Conservation (phyloP, 2,888 invertebrate genomes). For the Malthinus flaveolus region DNA sequence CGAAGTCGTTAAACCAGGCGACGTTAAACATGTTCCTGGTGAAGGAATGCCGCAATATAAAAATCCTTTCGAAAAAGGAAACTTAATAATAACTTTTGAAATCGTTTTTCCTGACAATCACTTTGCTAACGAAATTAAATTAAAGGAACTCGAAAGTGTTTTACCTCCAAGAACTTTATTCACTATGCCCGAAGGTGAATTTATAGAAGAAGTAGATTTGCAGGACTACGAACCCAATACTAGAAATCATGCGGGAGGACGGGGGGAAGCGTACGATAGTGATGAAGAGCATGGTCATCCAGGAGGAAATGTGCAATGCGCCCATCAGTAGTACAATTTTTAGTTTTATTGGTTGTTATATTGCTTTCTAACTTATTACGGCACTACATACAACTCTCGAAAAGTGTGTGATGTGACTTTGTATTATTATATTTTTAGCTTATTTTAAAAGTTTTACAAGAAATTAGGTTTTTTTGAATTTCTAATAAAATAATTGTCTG, state of each 20-base stretch:
- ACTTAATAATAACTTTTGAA: conserved; percentile 84
- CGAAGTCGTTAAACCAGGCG: conserved; percentile 81
- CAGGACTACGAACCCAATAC: conserved; percentile 72
- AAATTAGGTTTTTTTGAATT: background rate
- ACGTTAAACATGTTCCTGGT: conserved; percentile 73
- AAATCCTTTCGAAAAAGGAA: conserved; percentile 84
- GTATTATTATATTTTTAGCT: conserved; percentile 10
- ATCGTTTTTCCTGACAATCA: conserved; percentile 83
- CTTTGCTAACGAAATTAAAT: conserved; percentile 70
- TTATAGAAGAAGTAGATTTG: conserved; percentile 85
- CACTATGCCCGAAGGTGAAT: conserved; percentile 74
- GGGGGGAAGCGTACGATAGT: conserved; percentile 74
- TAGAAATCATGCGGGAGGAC: conserved; percentile 53
- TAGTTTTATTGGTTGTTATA: conserved; percentile 44
- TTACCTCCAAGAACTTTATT: conserved; percentile 74
- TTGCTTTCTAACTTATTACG: conserved; percentile 55
- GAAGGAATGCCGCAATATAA: conserved; percentile 91
- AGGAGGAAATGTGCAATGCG: conserved; percentile 75
- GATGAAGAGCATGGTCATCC: conserved; percentile 66
- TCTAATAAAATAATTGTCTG: background rate
- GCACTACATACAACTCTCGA: conserved; percentile 27
- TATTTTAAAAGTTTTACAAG: background rate
- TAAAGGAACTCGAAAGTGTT: conserved; percentile 72
- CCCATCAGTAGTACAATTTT: conserved; percentile 68
- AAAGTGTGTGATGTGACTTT: conserved; percentile 3